Conservation (phyloP, 2,888 invertebrate genomes). For the Pseudanteris insignis region DNA sequence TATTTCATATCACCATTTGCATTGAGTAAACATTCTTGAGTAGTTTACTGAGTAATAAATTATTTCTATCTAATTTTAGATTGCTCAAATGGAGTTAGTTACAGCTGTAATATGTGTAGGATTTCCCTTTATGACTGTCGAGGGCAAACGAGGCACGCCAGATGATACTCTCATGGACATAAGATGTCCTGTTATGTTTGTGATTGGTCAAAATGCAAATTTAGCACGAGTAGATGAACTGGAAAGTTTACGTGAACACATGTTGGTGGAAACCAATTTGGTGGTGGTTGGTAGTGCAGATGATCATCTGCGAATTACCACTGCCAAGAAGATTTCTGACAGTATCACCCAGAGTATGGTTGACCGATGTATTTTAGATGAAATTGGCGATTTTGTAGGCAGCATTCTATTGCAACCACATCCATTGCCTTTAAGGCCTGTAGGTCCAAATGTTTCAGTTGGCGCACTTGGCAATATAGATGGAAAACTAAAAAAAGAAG, state of each 20-base stretch:
- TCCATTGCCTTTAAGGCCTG: constrained; percentile 69
- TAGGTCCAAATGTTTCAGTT: constrained; percentile 27
- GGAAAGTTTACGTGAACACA: constrained; percentile 78
- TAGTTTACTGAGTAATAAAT: no score
- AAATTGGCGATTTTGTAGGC: constrained; percentile 74
- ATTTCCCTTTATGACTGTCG: constrained; percentile 78
- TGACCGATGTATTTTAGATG: constrained; percentile 79
- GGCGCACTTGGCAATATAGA: constrained; percentile 35
- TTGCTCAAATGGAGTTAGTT: constrained; percentile 77
- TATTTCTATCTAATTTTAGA: no score
- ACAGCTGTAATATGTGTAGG: constrained; percentile 81
- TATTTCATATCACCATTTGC: no score
- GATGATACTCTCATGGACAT: constrained; percentile 80
- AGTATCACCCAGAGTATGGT: constrained; percentile 83
- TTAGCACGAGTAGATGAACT: constrained; percentile 77
- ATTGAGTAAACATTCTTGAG: no score
- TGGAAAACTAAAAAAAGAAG: constrained; percentile 45
- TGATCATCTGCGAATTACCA: constrained; percentile 76
- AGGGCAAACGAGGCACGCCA: constrained; percentile 78
- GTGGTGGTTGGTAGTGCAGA: constrained; percentile 84
- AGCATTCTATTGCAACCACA: constrained; percentile 70
- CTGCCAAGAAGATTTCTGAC: constrained; percentile 76
- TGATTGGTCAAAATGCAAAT: constrained; percentile 79
- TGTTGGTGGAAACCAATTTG: constrained; percentile 80
- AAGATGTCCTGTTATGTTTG: constrained; percentile 79